Conservation (phyloP, 2,888 invertebrate species). For the Stenchaetothrips biformis region DNA sequence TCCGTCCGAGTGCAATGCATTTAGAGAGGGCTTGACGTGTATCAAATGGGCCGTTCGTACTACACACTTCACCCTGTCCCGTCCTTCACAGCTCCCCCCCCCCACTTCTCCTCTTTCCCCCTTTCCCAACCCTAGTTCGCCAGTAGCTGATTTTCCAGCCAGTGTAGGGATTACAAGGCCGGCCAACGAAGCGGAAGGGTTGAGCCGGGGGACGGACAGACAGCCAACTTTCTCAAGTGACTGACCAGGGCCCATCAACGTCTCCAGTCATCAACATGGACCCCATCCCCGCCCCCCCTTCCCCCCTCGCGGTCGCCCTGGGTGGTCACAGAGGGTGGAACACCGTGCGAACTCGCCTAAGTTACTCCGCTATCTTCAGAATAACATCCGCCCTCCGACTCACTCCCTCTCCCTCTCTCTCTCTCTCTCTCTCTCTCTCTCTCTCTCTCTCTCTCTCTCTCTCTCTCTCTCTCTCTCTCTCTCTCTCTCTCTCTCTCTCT, state of each 20-base stretch:
- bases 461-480: no score
- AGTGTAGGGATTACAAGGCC: not conserved
- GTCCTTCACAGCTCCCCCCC: no score
- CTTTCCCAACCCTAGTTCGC: not conserved
- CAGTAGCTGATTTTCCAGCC: not conserved
- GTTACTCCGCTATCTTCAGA: no score
- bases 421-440: no score
- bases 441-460: no score
- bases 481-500: no score
- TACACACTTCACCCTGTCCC: no score
- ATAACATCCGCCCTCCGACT: no score
- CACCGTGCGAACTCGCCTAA: no score
- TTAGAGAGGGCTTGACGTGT: not conserved
- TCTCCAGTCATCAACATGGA: not conserved
- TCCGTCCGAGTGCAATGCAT: not conserved
- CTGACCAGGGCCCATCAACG: not conserved
- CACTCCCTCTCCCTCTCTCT: no score
- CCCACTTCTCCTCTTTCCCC: not conserved
- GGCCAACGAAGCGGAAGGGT: not conserved
- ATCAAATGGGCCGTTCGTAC: not conserved
- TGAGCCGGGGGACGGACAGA: not conserved
- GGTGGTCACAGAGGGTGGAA: no score
- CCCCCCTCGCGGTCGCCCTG: not conserved
- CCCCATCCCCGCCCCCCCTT: not conserved
- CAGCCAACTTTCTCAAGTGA: not conserved